phyloP scores from a whole-genome alignment of 2,888 invertebrate species.

The Periphyllus acericola region DNA sequence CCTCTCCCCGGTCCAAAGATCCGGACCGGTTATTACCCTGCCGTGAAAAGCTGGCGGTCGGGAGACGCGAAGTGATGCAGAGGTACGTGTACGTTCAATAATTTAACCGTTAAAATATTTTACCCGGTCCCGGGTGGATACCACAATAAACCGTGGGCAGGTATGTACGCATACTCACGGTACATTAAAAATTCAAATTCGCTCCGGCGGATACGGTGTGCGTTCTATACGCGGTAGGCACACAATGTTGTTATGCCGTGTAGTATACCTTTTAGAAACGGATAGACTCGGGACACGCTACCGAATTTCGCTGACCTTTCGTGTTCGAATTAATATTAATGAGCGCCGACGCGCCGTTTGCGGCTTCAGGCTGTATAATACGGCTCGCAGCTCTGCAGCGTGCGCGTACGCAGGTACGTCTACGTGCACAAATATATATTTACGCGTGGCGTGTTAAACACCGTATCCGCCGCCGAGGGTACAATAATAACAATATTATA shows the following conservation, averaged over 20 bases:
- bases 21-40: not conserved
- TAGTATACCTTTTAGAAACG: not conserved
- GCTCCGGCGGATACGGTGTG: not conserved
- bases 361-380: not conserved
- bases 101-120: not conserved
- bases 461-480: conserved; percentile 20
- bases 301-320: conserved; percentile 46
- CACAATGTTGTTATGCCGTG: not conserved
- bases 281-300: conserved; percentile 39
- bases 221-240: not conserved
- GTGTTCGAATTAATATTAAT: conserved; percentile 48
- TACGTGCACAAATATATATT: not conserved
- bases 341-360: not conserved
- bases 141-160: not conserved
- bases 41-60: not conserved
- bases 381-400: not conserved
- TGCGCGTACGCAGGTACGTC: not conserved
- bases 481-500: conserved; percentile 7
- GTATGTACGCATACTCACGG: not conserved
- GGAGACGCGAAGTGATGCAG: not conserved
- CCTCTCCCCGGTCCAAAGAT: no score
- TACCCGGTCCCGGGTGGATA: not conserved
- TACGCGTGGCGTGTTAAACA: conserved; percentile 8
- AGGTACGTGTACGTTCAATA: not conserved
- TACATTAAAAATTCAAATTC: conserved; percentile 2